These are phyloP conservation scores for Limnephilus auricula DNA, from an alignment of 2,888 invertebrate genomes.

Conservation along the genomic window DNA sequence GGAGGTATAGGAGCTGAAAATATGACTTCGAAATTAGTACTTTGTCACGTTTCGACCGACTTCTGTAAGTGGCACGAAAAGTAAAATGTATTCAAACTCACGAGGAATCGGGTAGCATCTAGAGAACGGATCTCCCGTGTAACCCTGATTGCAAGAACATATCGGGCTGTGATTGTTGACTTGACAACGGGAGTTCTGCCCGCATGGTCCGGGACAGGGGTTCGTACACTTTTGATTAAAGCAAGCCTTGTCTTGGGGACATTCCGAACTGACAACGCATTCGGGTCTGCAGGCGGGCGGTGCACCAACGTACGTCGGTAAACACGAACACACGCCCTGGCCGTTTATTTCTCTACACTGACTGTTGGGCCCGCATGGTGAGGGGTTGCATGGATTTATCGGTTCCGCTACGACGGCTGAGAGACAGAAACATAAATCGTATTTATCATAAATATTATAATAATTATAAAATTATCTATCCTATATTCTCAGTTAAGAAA, in stretches of 20 bases:
- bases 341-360: conserved; percentile 84
- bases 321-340: conserved; percentile 87
- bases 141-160: conserved; percentile 82
- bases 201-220: conserved; percentile 87
- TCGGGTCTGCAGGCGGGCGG: conserved; percentile 89
- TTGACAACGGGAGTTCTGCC: conserved; percentile 83
- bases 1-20: conserved; percentile 71
- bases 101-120: conserved; percentile 78
- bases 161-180: conserved; percentile 89
- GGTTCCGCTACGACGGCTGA: conserved; percentile 56
- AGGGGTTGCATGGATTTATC: conserved; percentile 81
- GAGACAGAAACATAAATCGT: not conserved
- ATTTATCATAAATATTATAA: not conserved
- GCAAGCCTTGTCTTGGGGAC: conserved; percentile 84
- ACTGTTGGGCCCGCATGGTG: conserved; percentile 87
- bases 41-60: not conserved
- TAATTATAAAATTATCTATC: not conserved
- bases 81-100: conserved; percentile 69
- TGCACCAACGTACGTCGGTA: conserved; percentile 83
- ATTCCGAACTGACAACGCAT: conserved; percentile 88
- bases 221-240: conserved; percentile 86
- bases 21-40: conserved; percentile 67
- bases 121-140: conserved; percentile 83
- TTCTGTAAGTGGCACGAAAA: not conserved
- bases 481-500: too few species aligned